Evolutionary conservation across 2,113 vertebrate genomes (phyloP).

Genomic region (Gopherus flavomarginatus): DNA sequence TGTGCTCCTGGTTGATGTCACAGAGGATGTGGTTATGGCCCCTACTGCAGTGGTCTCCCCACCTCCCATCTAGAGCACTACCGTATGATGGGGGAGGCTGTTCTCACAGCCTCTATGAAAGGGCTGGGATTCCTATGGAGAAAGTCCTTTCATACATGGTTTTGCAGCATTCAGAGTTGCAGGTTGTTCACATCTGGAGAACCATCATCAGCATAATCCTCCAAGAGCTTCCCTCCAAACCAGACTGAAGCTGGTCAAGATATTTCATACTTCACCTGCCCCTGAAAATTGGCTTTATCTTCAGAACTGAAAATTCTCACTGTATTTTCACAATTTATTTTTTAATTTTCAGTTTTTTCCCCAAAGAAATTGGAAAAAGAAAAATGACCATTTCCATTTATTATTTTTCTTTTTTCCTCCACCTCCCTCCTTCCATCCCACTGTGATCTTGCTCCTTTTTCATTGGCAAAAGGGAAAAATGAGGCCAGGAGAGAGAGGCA

Average conservation of each 20-base stretch:
- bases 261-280: neutral
- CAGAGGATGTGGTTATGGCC: neutral
- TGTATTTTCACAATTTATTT: neutral
- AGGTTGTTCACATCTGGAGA: neutral
- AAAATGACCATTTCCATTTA: neutral
- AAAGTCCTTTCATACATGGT: fast-evolving
- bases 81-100: fast-evolving
- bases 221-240: neutral
- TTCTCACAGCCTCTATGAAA: neutral
- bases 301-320: neutral
- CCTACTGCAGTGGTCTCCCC: neutral
- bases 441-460: neutral
- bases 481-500: neutral
- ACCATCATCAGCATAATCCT: neutral
- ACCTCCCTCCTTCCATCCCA: neutral
- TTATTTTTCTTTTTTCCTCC: neutral
- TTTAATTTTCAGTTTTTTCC: neutral
- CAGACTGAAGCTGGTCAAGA: neutral
- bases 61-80: neutral
- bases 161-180: fast-evolving
- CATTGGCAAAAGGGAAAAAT: neutral
- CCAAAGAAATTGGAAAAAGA: neutral
- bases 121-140: fast-evolving
- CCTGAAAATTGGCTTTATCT: neutral
- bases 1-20: neutral